Base-by-base conservation (phyloP, 2,888 invertebrate species). In the Drosophila tripunctata region DNA sequence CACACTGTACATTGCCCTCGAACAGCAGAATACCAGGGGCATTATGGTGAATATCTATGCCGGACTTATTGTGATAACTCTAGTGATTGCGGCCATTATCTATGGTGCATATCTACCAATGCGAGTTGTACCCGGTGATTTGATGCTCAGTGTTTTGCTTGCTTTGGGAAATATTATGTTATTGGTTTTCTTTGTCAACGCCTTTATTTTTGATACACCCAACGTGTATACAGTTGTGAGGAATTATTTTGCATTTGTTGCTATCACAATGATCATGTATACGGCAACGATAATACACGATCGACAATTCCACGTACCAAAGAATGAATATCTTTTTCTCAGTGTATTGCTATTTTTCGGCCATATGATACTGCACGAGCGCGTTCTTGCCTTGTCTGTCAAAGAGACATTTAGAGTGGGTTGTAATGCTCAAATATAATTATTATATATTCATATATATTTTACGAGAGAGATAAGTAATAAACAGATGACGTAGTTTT, bases 81-180 rank as follows among this genome's bases (percentile, higher is more conserved):
- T 82, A 5, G 67, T 82, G 3, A 2, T 66, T 3, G 41, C 45
- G 8, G 66, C 75, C 2, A 63, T 87, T 3, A 31, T 82, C 4
- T 82, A 75, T 44, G 81, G 87, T 1, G 85, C 81, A 8, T 87
- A 87, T 44, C 66, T 82, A 19, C 85, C 87, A 8, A 84, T 87
- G 87, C 68, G 64, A 4, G 2, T 78, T 10, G 69, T 82, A 2
- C 81, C 81, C 1, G 81, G 81, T 6, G 87, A 82, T 31, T 22
- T 82, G 30, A 12, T 78, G 33, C 64, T 87, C 3, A 82, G 87
- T 27, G n/a, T 75, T 0, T n/a, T 75, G 3, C 60, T 84, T 8
- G 85, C 78, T 0, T 5, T 63, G 6, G 50, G 64, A 21, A 78
- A 84, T 10, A 57, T 82, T 0, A 68, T 82, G 69, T 22, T 82